Evolutionary conservation across 2,113 vertebrate species (phyloP), one percentile per base, ranked within the genome.

Genomic region (Cromileptes altivelis): DNA sequence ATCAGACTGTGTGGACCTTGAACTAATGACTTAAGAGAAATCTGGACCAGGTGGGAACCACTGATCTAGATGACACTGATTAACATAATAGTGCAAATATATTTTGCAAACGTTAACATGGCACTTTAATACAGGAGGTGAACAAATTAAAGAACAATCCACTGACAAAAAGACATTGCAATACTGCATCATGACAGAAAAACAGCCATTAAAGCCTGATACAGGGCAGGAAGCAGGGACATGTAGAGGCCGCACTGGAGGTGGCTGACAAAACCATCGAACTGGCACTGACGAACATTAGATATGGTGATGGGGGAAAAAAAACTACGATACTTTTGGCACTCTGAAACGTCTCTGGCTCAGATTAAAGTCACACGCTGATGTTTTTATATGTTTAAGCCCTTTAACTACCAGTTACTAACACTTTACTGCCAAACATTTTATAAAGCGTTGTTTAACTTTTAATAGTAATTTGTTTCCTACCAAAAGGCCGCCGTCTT

Each of bases 21-120:
- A 37, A 1, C 33, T 37, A 6, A 37, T 37, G 33, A 37, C 33
- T 37, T 6, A 37, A 37, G 33, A 37, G 6, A 37, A 37, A 37
- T 37, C 33, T 37, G 33, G 33, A 37, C 33, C 33, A 37, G 33
- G 4, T 37, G 33, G 33, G 33, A 30, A 37, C 33, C 33, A 37
- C 33, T 37, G 33, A 70, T 19, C 3, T 2, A 49, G 1, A 55
- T 25, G 25, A 37, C 63, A 23, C 47, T 30, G 45, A 40, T 52
- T 69, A 40, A 62, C 23, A 33, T 23, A 14, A 45, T 50, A 72
- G 77, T 73, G 73, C 79, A 55, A n/a, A 49, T 60, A 15, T 19
- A n/a, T 30, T 49, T 37, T 62, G 57, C 14, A 27, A 25, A 58
- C 9, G 42, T 63, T 75, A 68, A 81, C 21, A 12, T 17, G 45